Base-by-base conservation (phyloP, 2,888 invertebrate species). In the Macropis europaea region DNA sequence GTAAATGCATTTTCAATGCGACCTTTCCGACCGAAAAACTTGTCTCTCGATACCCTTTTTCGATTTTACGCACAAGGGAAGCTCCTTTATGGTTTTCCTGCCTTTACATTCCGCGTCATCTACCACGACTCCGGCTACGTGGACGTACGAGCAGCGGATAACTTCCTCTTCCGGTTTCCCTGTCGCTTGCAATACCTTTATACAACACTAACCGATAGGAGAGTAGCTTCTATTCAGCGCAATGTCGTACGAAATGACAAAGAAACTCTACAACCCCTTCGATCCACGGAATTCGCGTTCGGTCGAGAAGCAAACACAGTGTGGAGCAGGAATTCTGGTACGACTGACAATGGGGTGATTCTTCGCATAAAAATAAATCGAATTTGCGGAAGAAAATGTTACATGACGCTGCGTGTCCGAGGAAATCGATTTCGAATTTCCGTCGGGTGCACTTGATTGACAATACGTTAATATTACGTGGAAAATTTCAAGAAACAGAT, bases 61-160 rank as follows among this genome's bases (percentile, higher is more conserved):
- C 38, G 28, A 56, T 62, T 62, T n/a, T 28, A 38, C 38, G 47
- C 36, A 28, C 57, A 34, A 5, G n/a, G 34, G n/a, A n/a, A 19
- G n/a, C 15, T 54, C 54, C 43, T 62, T 45, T 54, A 54, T 28
- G 54, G 54, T 45, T 45, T 54, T 56, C 56, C 56, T 62, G 38
- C n/a, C 15, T 38, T 11, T 22, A 2, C 28, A 15, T 56, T 62
- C 56, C 56, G 22, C 62, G 22, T 38, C 45, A 56, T 47, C 36
- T 54, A 56, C 30, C 56, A 19, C 28, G 34, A 28, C 17, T 19
- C 54, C n/a, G 28, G 42, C 36, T 45, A 19, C 11, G 32, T 22
- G 15, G 54, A 19, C 22, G 2, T n/a, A 22, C 3, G 19, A 24
- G 15, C 19, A n/a, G 7, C 28, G n/a, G 11, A 56, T 36, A 22